Base-by-base conservation (phyloP, 2,113 vertebrate genomes). In the Calyptommatus sinebrachiatus region DNA sequence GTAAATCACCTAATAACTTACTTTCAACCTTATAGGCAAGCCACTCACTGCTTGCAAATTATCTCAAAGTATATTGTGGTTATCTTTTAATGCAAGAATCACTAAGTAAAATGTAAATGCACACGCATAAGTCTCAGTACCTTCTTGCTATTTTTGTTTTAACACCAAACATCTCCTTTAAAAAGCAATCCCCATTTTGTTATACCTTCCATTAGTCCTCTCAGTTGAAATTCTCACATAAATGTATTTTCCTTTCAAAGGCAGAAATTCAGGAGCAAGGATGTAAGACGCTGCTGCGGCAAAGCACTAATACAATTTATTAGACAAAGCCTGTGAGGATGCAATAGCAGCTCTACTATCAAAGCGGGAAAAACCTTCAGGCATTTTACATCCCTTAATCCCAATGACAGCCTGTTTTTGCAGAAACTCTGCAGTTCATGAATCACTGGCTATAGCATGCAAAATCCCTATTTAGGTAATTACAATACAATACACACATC, bases 401-500 rank as follows among this genome's bases (percentile, higher is more conserved):
- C 92, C 80, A 90, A 83, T 75, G 89, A 92, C 89, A 93, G 91
- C 85, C 89, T 91, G 90, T 79, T 91, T 91, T 81, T 89, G 87
- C 84, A 93, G 90, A 93, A 91, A 93, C 86, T 81, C 91, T 80
- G 82, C 89, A 88, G 88, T 90, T 93, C 87, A 87, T 91, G 92
- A 92, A 89, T 93, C 91, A 88, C 82, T 93, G 88, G 88, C 86
- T 90, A 76, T 75, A 88, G 91, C 90, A 91, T 88, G 86, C 88
- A 91, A 93, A 93, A 93, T 93, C 91, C 82, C 82, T 89, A 86
- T 93, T 93, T 91, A 92, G 90, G 89, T 90, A 90, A 92, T 93
- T 93, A 93, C 83, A 86, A 83, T 88, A 91, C 88, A 89, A 91
- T 88, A 84, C 87, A 84, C 76, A 91, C 90, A 91, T 93, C 90